Percentiles rank a stretch among this genome's conserved stretches.
Evolutionary conservation across 2,888 invertebrate genomes (phyloP).

Genomic region (Gerris lacustris): DNA sequence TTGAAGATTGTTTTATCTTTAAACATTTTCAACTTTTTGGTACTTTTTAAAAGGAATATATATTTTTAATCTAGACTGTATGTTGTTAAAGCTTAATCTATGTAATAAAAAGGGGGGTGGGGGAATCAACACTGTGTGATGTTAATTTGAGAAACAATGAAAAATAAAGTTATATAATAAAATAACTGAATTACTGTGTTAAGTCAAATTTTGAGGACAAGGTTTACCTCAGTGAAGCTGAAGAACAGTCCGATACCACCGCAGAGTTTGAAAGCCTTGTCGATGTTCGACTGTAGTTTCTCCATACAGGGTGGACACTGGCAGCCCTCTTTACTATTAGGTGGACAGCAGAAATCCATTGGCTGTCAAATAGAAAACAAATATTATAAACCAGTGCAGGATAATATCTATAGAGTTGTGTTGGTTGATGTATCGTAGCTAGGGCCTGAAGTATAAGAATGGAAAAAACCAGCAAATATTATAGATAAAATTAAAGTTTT

Average conservation of each 20-base stretch:
- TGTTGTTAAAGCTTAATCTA: no score
- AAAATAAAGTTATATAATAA: no score
- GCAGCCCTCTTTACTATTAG: constrained; percentile 39
- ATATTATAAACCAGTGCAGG: background rate
- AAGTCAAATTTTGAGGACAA: background rate
- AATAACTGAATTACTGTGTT: no score
- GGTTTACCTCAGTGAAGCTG: constrained; percentile 87
- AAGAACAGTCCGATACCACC: constrained; percentile 92
- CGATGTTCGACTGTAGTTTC: constrained; percentile 61
- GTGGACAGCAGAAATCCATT: constrained; percentile 47
- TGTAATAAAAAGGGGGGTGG: no score
- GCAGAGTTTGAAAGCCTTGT: constrained; percentile 75
- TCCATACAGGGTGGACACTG: constrained; percentile 61
- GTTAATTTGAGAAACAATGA: no score
- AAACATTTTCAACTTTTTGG: no score
- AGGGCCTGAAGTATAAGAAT: background rate
- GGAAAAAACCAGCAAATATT: background rate
- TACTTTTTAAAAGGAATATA: no score
- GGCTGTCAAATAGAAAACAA: constrained; percentile 37
- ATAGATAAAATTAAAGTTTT: no score
- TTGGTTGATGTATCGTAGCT: no score
- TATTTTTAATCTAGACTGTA: no score
- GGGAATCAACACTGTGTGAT: no score
- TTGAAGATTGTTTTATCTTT: no score
- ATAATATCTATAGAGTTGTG: background rate